Evolutionary conservation across 2,888 invertebrate species (phyloP).

Genomic region (Prostheceraeus crozeri): DNA sequence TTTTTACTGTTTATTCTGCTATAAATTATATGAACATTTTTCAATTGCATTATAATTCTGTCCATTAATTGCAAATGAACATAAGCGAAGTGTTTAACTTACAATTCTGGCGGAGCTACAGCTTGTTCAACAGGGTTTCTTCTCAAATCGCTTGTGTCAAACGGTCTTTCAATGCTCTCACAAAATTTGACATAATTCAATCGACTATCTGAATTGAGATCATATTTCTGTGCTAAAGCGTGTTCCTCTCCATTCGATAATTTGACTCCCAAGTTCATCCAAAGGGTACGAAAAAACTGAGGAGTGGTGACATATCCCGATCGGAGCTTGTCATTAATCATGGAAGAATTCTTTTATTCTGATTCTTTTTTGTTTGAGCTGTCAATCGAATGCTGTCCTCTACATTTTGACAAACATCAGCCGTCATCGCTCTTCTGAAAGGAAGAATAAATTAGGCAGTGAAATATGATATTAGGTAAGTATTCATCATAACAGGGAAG

Average conservation of each 20-base stretch:
- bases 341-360: slow-evolving; percentile 54
- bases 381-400: slow-evolving; percentile 31
- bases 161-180: slow-evolving; percentile 49
- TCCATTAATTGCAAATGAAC: no score
- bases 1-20: no score
- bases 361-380: slow-evolving; percentile 48
- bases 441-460: no score
- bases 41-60: no score
- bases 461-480: no score
- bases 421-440: no score
- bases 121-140: slow-evolving; percentile 47
- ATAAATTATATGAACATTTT: no score
- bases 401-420: no score
- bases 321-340: slow-evolving; percentile 55
- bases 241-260: slow-evolving; percentile 48
- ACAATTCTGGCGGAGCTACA: slow-evolving; percentile 49
- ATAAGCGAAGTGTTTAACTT: no score
- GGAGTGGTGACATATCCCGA: slow-evolving; percentile 56
- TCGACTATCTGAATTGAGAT: slow-evolving; percentile 45
- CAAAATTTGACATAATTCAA: slow-evolving; percentile 54
- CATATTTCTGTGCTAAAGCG: slow-evolving; percentile 49
- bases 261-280: slow-evolving; percentile 52
- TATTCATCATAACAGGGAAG: no score
- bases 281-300: slow-evolving; percentile 55
- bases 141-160: slow-evolving; percentile 48